Percentiles rank a stretch among this genome's conserved stretches.
phyloP scores from a whole-genome alignment of 2,797 vertebrate species.

The Ctenosaura bakeri region DNA sequence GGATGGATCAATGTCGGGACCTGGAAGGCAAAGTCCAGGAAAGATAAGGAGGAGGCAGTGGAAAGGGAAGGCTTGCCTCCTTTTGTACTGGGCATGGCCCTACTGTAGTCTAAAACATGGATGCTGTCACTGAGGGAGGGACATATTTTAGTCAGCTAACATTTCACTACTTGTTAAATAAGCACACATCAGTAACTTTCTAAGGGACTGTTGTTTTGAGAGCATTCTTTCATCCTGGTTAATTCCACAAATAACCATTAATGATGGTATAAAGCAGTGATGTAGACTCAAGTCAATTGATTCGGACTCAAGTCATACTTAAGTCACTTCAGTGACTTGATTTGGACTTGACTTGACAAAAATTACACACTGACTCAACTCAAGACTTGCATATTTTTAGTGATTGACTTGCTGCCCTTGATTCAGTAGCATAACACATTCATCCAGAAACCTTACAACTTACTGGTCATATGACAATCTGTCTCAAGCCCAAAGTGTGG shows the following conservation, averaged over 20 bases:
- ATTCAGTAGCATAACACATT: too few relatives aligned
- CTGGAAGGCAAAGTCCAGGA: constrained; percentile 64
- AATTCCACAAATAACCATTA: background rate
- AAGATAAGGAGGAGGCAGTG: fast-evolving
- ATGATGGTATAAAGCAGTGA: too few relatives aligned
- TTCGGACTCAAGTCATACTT: too few relatives aligned
- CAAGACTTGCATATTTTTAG: too few relatives aligned
- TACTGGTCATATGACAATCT: too few relatives aligned
- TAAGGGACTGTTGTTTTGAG: background rate
- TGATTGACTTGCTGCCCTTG: too few relatives aligned
- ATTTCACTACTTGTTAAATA: background rate
- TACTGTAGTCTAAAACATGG: background rate
- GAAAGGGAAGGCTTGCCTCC: background rate
- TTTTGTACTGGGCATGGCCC: background rate
- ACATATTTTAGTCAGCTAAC: background rate
- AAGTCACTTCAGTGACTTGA: too few relatives aligned
- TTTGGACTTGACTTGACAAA: too few relatives aligned
- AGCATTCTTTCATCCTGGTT: background rate
- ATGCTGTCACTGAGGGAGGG: background rate
- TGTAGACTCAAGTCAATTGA: too few relatives aligned
- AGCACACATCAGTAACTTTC: background rate
- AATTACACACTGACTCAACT: too few relatives aligned
- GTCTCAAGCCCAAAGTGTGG: too few relatives aligned
- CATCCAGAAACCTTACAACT: too few relatives aligned
- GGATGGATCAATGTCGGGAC: constrained; percentile 83